These are phyloP conservation scores for Lates japonicus DNA, from an alignment of 2,797 vertebrate genomes.

Conservation along the genomic window DNA sequence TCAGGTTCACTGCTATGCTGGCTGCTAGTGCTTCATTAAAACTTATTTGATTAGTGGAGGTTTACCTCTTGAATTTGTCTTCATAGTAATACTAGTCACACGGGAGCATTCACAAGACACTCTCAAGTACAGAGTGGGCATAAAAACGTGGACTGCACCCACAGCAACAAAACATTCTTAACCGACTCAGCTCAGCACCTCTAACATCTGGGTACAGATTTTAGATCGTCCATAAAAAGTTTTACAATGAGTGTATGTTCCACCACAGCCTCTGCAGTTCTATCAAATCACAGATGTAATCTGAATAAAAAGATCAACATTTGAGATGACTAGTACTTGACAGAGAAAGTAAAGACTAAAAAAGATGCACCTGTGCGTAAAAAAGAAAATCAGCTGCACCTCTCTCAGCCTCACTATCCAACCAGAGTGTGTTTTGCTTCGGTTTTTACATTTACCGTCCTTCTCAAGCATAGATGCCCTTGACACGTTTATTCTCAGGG, in stretches of 20 bases:
- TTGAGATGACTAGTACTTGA: slow-evolving; percentile 12
- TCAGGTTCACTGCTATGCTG: neutral
- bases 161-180: neutral
- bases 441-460: slow-evolving; percentile 32
- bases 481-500: slow-evolving; percentile 93
- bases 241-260: neutral
- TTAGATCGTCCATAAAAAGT: slow-evolving; percentile 5
- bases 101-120: neutral
- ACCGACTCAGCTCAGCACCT: neutral
- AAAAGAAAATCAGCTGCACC: slow-evolving; percentile 23
- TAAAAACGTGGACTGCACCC: neutral
- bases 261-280: neutral
- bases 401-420: neutral
- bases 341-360: neutral
- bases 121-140: neutral
- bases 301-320: slow-evolving; percentile 16
- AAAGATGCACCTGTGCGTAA: slow-evolving; percentile 11
- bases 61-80: neutral
- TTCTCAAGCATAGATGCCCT: slow-evolving; percentile 89
- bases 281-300: slow-evolving; percentile 20
- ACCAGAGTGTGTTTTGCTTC: neutral
- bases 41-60: neutral
- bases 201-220: slow-evolving; percentile 19
- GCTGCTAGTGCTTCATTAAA: slow-evolving; percentile 1
- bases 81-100: neutral